Conservation (phyloP, 35 echinoderm and acorn worm genomes). For the Anneissia japonica region DNA sequence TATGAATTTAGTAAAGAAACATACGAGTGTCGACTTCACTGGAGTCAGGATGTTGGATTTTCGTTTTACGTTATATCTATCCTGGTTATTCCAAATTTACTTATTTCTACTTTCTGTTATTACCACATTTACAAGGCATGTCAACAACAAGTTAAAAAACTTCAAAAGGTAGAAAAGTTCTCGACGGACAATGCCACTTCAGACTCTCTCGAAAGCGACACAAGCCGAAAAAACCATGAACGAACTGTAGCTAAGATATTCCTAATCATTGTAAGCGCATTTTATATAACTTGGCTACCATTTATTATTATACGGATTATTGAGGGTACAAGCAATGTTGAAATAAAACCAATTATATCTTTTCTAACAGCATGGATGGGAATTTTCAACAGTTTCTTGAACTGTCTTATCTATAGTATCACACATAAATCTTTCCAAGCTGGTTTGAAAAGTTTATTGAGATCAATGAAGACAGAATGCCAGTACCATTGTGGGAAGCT, state of each 20-base stretch:
- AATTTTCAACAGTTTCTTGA: constrained; percentile 84
- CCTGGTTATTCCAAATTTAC: constrained; percentile 59
- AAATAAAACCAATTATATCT: constrained; percentile 36
- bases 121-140: constrained; percentile 59
- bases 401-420: constrained; percentile 91
- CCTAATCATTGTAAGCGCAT: constrained; percentile 76
- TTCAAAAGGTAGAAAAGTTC: constrained; percentile 60
- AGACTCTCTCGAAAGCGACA: neutral
- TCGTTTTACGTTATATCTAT: constrained; percentile 64
- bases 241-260: constrained; percentile 81
- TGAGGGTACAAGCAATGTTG: constrained; percentile 26
- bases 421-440: constrained; percentile 63
- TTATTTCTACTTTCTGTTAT: constrained; percentile 65
- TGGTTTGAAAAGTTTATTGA: constrained; percentile 24
- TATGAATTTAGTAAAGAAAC: constrained; percentile 54
- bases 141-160: constrained; percentile 11
- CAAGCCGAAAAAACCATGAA: constrained; percentile 30
- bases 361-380: constrained; percentile 79
- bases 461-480: constrained; percentile 29
- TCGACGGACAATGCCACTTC: constrained; percentile 4
- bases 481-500: neutral
- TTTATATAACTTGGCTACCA: constrained; percentile 85
- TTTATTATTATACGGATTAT: constrained; percentile 64
- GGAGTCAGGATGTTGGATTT: constrained; percentile 33
- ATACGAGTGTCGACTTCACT: constrained; percentile 60